Base-by-base conservation (phyloP, 2,113 vertebrate genomes). In the Amphilophus citrinellus region DNA sequence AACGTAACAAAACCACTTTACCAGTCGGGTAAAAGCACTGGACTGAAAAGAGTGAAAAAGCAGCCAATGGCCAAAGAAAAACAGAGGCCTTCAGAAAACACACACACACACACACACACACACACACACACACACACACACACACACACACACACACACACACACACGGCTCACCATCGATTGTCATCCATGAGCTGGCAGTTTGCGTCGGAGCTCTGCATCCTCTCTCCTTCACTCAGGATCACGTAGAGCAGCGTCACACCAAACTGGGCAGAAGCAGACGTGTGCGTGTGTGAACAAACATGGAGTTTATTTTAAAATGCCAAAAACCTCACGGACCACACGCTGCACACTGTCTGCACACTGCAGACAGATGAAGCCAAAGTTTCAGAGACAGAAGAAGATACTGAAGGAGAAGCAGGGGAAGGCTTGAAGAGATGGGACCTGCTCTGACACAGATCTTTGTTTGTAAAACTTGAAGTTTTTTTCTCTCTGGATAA, bases 161-260 rank as follows among this genome's bases (percentile, higher is more conserved):
- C n/a, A 6, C 0, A 2, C 22, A 27, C 11, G 7, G 22, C 89
- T 93, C 56, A 99, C 98, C 98, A 98, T 76, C 97, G 97, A 96
- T 96, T 97, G 95, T 97, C 97, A 27, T 97, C 97, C 81, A 95
- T 96, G 1, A 97, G 96, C 84, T 98, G 96, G 4, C 96, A 88
- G 90, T 95, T 92, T 0, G 94, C 84, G 30, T 97, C 96, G 0
- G 97, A 97, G 93, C 96, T 98, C 91, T 98, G 97, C 89, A 99
- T 93, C 53, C 98, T 95, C 91, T 99, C 98, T 50, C 98, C 98
- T 11, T 98, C 97, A 84, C 97, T 98, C 95, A 99, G 94, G 84
- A 98, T 95, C 93, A 98, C 83, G 57, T 97, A 98, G 3, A 99
- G 96, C 92, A 99, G 94, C 22, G 98, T 99, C 87, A 99, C 96